These are phyloP conservation scores for Drosophila littoralis DNA, from an alignment of 1,140 invertebrate genomes.

Conservation along the genomic window DNA sequence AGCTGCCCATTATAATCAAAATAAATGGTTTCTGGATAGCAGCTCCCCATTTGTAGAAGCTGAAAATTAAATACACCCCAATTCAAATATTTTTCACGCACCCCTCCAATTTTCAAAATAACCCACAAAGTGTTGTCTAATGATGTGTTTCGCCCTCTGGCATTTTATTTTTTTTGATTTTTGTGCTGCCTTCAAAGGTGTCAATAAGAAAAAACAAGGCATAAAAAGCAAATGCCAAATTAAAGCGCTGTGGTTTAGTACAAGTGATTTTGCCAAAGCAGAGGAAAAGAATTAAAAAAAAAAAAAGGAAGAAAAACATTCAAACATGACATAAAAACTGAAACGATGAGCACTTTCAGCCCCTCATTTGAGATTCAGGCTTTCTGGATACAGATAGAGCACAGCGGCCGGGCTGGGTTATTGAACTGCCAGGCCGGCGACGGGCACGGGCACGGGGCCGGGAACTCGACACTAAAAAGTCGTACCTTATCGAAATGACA, in stretches of 20 bases:
- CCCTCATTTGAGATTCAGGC: slow-evolving; percentile 49
- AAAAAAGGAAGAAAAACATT: slow-evolving; percentile 8
- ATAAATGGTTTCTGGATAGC: slow-evolving; percentile 13
- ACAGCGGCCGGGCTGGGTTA: slow-evolving; percentile 62
- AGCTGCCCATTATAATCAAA: slow-evolving; percentile 16
- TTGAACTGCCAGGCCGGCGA: slow-evolving; percentile 54
- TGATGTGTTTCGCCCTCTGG: slow-evolving; percentile 53
- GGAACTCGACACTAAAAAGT: slow-evolving; percentile 53
- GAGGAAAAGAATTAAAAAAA: neutral
- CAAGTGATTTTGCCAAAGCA: slow-evolving; percentile 34
- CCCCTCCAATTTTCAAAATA: neutral
- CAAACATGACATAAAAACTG: slow-evolving; percentile 52
- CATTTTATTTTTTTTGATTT: slow-evolving; percentile 16
- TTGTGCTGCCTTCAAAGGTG: slow-evolving; percentile 30
- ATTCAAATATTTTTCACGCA: neutral
- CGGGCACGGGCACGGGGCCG: no score
- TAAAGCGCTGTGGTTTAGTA: slow-evolving; percentile 57
- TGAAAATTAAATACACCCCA: slow-evolving; percentile 32
- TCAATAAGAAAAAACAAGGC: slow-evolving; percentile 16
- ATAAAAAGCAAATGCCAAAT: slow-evolving; percentile 53
- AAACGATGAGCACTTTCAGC: slow-evolving; percentile 45
- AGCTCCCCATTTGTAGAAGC: slow-evolving; percentile 12
- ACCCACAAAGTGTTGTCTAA: slow-evolving; percentile 56
- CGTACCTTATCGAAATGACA: slow-evolving; percentile 75
- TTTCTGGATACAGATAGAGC: slow-evolving; percentile 60